Evolutionary conservation across 2,113 vertebrate species (phyloP).

Genomic region (Tricholaema leucomelas): DNA sequence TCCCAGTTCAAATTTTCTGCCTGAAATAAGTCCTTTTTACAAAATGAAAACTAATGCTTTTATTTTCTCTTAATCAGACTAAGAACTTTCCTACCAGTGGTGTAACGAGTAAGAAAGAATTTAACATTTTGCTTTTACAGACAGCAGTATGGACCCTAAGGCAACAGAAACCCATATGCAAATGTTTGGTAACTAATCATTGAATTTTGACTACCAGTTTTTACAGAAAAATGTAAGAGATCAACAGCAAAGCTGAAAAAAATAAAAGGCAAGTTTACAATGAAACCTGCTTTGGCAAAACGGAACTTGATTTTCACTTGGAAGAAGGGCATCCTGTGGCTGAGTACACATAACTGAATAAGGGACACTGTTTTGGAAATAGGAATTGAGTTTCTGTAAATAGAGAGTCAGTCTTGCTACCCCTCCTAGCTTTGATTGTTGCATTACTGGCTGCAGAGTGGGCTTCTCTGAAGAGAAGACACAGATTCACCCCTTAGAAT

Average conservation of each 20-base stretch:
- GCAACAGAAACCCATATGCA: not conserved
- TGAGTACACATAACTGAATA: not conserved
- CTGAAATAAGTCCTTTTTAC: not conserved
- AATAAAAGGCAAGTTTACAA: not conserved
- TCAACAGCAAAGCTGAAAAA: not conserved
- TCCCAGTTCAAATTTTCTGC: not conserved
- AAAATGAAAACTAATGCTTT: not conserved
- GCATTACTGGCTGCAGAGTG: not conserved
- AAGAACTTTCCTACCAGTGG: not conserved
- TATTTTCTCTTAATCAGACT: not conserved
- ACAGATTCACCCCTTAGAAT: not conserved
- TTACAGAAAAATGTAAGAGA: not conserved
- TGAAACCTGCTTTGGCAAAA: not conserved
- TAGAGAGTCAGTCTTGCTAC: not conserved
- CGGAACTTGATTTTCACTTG: not conserved
- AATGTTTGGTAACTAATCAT: not conserved
- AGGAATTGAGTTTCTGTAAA: not conserved
- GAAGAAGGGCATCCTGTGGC: not conserved
- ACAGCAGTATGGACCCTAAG: not conserved
- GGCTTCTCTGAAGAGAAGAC: not conserved
- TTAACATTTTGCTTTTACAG: not conserved
- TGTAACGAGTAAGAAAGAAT: not conserved
- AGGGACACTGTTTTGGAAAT: not conserved
- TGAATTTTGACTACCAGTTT: not conserved
- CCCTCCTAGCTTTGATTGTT: not conserved